phyloP scores from a whole-genome alignment of 2,113 vertebrate species.

The Cercopithecus mona region DNA sequence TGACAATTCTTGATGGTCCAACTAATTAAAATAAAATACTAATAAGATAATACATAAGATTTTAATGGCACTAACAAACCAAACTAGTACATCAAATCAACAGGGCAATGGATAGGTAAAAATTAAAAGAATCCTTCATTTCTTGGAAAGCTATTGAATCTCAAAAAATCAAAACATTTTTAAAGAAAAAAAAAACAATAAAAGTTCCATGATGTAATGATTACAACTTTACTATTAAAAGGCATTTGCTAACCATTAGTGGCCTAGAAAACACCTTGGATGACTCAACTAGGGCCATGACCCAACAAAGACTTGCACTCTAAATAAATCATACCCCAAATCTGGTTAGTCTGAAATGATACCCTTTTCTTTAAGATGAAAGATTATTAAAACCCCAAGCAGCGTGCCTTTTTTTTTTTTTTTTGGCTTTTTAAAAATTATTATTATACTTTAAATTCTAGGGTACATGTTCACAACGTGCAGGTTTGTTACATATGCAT shows the following conservation, averaged over 20 bases:
- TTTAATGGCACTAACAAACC: slow-evolving; percentile 59
- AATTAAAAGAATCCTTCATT: neutral
- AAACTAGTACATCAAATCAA: slow-evolving; percentile 49
- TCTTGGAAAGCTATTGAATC: slow-evolving; percentile 35
- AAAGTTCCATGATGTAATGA: neutral
- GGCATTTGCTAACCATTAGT: neutral
- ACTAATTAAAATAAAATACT: slow-evolving; percentile 69
- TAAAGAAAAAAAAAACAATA: neutral
- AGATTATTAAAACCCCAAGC: neutral
- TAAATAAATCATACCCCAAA: neutral
- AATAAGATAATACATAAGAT: slow-evolving; percentile 61
- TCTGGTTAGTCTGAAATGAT: neutral
- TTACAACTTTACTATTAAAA: slow-evolving; percentile 41
- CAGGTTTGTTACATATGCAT: too few species aligned
- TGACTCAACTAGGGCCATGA: neutral
- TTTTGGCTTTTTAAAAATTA: too few species aligned
- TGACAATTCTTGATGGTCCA: slow-evolving; percentile 58
- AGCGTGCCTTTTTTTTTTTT: neutral
- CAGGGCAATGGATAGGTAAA: slow-evolving; percentile 11
- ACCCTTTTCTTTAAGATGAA: neutral
- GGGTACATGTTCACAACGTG: too few species aligned
- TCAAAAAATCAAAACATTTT: slow-evolving; percentile 34
- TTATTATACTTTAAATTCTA: too few species aligned
- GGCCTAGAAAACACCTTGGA: neutral
- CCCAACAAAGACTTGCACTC: slow-evolving; percentile 16